phyloP scores from a whole-genome alignment of 2,113 vertebrate genomes.

The Oostethus manadensis region DNA sequence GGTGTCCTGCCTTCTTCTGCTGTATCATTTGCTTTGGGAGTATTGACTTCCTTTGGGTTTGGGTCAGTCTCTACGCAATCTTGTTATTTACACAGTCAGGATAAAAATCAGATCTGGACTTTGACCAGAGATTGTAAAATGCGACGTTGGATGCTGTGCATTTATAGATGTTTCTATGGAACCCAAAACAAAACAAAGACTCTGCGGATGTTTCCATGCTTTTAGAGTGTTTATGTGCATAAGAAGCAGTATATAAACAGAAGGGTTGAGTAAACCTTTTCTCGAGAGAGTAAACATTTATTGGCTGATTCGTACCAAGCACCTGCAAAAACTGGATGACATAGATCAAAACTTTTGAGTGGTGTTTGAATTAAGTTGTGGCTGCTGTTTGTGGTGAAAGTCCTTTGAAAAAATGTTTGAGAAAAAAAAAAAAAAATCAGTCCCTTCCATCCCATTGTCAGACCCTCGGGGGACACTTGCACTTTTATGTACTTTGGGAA shows the following conservation, averaged over 20 bases:
- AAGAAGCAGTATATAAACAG: slow-evolving; percentile 48
- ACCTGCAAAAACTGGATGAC: slow-evolving; percentile 60
- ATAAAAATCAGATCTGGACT: not conserved
- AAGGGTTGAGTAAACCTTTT: slow-evolving; percentile 53
- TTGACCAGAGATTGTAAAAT: slow-evolving; percentile 5
- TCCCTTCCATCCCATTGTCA: slow-evolving; percentile 25
- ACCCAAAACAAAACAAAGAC: slow-evolving; percentile 27
- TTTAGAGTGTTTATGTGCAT: slow-evolving; percentile 48
- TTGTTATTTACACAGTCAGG: not conserved
- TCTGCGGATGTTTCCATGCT: slow-evolving; percentile 36
- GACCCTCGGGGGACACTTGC: slow-evolving; percentile 24
- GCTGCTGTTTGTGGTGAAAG: slow-evolving; percentile 66
- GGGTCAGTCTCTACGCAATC: not conserved
- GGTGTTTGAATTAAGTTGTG: slow-evolving; percentile 58
- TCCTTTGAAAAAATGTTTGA: slow-evolving; percentile 65
- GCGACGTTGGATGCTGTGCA: not conserved
- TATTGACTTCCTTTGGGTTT: not conserved
- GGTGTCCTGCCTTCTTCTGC: not conserved
- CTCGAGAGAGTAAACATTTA: slow-evolving; percentile 50
- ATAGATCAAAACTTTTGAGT: slow-evolving; percentile 43
- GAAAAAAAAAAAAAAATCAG: slow-evolving; percentile 44
- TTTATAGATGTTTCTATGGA: slow-evolving; percentile 30
- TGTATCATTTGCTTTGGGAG: not conserved
- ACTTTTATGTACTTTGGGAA: slow-evolving; percentile 22
- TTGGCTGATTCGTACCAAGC: slow-evolving; percentile 51